Percentiles rank a stretch among this genome's conserved stretches.
phyloP scores from a whole-genome alignment of 1,140 invertebrate genomes.

The Telenomus remus region DNA sequence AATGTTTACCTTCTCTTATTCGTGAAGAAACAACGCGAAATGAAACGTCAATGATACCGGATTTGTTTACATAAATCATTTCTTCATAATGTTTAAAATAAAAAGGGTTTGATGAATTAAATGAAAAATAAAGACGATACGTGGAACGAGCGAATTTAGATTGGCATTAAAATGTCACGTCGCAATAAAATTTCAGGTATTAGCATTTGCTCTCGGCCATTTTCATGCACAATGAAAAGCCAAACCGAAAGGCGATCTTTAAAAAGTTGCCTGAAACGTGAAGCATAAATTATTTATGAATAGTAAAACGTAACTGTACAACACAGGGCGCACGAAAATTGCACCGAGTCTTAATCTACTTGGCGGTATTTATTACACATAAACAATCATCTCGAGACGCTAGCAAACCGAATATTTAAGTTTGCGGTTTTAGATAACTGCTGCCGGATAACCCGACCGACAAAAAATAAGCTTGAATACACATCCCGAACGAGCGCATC shows the following conservation, averaged over 20 bases:
- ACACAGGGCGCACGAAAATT: constrained; percentile 17
- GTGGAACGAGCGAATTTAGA: not conserved
- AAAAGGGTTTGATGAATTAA: too few species aligned
- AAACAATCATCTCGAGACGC: constrained; percentile 7
- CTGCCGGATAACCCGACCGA: not conserved
- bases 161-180: constrained; percentile 7
- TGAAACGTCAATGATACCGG: too few species aligned
- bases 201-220: not conserved
- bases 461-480: constrained; percentile 3
- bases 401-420: constrained; percentile 2
- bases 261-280: constrained; percentile 17
- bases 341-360: constrained; percentile 25
- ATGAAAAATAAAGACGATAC: too few species aligned
- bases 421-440: constrained; percentile 11
- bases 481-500: not conserved
- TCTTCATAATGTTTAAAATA: too few species aligned
- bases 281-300: constrained; percentile 29
- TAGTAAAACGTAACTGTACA: constrained; percentile 36
- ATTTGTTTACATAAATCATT: too few species aligned
- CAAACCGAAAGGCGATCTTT: not conserved
- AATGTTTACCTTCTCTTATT: too few species aligned
- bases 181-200: constrained; percentile 5
- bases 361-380: constrained; percentile 31
- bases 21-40: too few species aligned
- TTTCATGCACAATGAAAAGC: too few species aligned